These are phyloP conservation scores for Enteromius thamalakanensis DNA, from an alignment of 2,797 vertebrate genomes.

Conservation along the genomic window DNA sequence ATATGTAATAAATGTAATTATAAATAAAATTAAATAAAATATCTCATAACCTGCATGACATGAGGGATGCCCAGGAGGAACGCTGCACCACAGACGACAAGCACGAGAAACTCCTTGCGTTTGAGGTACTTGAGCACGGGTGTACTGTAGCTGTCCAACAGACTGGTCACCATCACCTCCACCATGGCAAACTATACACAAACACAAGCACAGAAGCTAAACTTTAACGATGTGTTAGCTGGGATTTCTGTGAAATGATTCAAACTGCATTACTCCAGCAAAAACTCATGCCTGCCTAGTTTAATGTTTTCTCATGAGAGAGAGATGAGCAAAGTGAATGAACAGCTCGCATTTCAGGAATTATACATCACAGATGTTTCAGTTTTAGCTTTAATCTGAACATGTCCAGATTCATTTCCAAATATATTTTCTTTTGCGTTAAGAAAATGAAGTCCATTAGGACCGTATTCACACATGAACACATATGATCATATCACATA, in stretches of 20 bases:
- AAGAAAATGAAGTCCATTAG: neutral
- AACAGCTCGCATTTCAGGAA: neutral
- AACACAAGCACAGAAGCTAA: neutral
- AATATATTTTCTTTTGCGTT: neutral
- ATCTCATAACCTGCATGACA: slow-evolving; percentile 75
- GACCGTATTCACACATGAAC: too few relatives aligned
- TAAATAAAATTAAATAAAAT: too few relatives aligned
- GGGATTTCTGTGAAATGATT: slow-evolving; percentile 16
- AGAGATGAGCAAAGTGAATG: neutral
- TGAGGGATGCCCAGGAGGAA: slow-evolving; percentile 76
- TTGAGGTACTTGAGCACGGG: slow-evolving; percentile 68
- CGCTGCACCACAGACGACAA: slow-evolving; percentile 68
- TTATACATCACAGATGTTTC: neutral
- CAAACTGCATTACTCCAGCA: neutral
- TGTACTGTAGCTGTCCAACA: slow-evolving; percentile 71
- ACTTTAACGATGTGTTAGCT: slow-evolving; percentile 1
- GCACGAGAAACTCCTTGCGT: slow-evolving; percentile 77
- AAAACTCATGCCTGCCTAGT: neutral
- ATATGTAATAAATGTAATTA: too few relatives aligned
- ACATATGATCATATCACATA: neutral
- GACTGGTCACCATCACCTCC: slow-evolving; percentile 81
- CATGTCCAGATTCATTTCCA: neutral
- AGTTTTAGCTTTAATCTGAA: neutral
- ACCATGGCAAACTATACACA: slow-evolving; percentile 80
- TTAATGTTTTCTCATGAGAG: slow-evolving; percentile 22